These are phyloP conservation scores for Vandiemenella viatica DNA, from an alignment of 2,888 invertebrate species.

Conservation along the genomic window DNA sequence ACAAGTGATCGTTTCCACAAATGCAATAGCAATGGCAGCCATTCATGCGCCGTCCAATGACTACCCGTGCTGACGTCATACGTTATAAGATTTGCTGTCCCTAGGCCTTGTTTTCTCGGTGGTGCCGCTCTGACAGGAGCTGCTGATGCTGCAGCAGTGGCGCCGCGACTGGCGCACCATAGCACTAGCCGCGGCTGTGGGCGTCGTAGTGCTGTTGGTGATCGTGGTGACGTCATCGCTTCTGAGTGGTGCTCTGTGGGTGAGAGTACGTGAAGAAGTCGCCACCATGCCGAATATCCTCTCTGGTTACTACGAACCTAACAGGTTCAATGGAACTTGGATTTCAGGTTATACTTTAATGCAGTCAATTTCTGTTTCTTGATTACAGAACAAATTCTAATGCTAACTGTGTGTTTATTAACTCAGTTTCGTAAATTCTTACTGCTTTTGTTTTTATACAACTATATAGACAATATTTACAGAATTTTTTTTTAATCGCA, in stretches of 20 bases:
- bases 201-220: background rate
- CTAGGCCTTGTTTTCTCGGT: too few species aligned
- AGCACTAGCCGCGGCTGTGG: background rate
- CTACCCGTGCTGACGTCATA: too few species aligned
- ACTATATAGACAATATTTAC: too few species aligned
- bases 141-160: background rate
- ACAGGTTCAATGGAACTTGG: constrained; percentile 32
- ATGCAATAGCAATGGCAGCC: too few species aligned
- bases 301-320: constrained; percentile 23
- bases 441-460: too few species aligned
- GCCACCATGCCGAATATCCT: constrained; percentile 26
- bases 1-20: too few species aligned
- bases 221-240: background rate
- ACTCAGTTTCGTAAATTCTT: too few species aligned
- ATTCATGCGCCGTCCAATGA: too few species aligned
- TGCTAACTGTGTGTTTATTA: too few species aligned
- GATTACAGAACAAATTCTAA: background rate
- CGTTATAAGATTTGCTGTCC: too few species aligned
- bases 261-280: background rate
- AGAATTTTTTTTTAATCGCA: too few species aligned
- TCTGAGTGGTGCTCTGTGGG: background rate
- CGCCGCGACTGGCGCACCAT: background rate
- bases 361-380: background rate
- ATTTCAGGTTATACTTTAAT: constrained; percentile 21
- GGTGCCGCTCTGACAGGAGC: too few species aligned